A percentile compares a stretch with the other conserved stretches of the same genome.
Evolutionary conservation across 2,113 vertebrate genomes (phyloP).

Genomic region (Tringa solitaria): DNA sequence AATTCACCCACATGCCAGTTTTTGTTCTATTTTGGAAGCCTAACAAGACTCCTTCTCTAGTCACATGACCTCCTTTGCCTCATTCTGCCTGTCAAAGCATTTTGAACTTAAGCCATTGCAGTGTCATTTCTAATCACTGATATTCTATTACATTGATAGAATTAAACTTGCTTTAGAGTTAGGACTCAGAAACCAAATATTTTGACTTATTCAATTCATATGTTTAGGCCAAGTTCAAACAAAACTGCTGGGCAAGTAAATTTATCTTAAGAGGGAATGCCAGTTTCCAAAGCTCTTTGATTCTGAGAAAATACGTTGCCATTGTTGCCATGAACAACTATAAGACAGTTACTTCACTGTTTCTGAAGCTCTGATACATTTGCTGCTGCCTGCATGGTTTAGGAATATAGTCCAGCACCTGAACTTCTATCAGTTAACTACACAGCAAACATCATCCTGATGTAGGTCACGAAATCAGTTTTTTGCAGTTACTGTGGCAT

Average conservation of each 20-base stretch:
- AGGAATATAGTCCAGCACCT: too few species aligned
- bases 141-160: neutral
- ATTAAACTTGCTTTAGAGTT: neutral
- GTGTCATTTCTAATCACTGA: neutral
- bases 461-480: neutral
- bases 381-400: neutral
- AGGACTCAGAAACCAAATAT: neutral
- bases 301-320: neutral
- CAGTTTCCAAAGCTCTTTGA: neutral
- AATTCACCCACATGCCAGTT: conserved; percentile 36
- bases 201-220: neutral
- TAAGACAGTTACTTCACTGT: neutral
- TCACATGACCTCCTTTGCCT: neutral
- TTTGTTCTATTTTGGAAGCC: conserved; percentile 18
- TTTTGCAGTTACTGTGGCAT: neutral
- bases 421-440: neutral
- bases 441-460: neutral
- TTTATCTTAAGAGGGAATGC: neutral
- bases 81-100: conserved; percentile 3
- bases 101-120: neutral
- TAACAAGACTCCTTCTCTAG: neutral
- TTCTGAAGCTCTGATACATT: neutral
- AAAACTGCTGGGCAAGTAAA: neutral
- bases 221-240: neutral
- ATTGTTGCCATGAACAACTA: neutral